These are phyloP conservation scores for Apodemia hepburni DNA, from an alignment of 2,888 invertebrate species.

Conservation along the genomic window DNA sequence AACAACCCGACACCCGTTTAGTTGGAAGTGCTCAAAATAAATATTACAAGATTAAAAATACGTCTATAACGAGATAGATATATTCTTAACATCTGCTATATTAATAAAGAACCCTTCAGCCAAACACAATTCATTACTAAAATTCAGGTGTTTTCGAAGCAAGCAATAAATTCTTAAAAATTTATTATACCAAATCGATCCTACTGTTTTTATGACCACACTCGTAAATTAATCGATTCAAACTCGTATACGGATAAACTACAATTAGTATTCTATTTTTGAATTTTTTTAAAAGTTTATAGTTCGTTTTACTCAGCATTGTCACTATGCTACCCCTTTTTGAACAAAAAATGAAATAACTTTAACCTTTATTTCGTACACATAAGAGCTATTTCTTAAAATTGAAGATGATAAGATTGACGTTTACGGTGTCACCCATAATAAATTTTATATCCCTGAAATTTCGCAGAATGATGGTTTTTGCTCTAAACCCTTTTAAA, in stretches of 20 bases:
- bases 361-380: conserved; percentile 31
- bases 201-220: conserved; percentile 62
- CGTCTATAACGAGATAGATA: no score
- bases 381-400: conserved; percentile 24
- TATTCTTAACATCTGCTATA: not conserved
- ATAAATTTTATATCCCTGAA: conserved; percentile 58
- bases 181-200: conserved; percentile 40
- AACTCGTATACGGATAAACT: conserved; percentile 42
- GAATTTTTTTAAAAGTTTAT: conserved; percentile 44
- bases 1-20: no score
- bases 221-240: conserved; percentile 49
- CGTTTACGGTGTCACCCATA: conserved; percentile 47
- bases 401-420: conserved; percentile 50
- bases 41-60: no score
- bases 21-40: no score
- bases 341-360: conserved; percentile 23
- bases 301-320: conserved; percentile 32
- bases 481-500: conserved; percentile 48
- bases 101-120: not conserved
- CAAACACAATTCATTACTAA: conserved; percentile 3
- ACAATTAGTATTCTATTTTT: conserved; percentile 5
- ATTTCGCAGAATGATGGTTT: conserved; percentile 68
- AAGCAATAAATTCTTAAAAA: conserved; percentile 1
- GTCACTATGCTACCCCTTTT: conserved; percentile 41
- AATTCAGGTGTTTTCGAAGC: conserved; percentile 9